These are phyloP conservation scores for Glaucidium brasilianum DNA, from an alignment of 2,113 vertebrate species.

Conservation along the genomic window DNA sequence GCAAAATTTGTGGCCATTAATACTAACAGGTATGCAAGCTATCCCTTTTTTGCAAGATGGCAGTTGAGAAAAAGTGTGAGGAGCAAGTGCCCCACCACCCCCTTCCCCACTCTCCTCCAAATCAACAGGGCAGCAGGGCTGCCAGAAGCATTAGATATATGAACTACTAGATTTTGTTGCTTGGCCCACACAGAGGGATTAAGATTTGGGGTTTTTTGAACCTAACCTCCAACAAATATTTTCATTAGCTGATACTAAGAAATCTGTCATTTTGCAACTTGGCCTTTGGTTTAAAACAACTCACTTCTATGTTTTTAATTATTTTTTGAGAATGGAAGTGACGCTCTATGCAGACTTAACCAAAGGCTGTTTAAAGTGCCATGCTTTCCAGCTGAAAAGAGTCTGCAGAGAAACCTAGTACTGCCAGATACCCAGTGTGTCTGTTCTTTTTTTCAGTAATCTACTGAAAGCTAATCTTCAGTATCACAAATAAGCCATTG, in stretches of 20 bases:
- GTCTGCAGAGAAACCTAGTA: not conserved
- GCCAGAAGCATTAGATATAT: rapidly evolving
- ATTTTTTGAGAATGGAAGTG: not conserved
- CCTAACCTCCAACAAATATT: not conserved
- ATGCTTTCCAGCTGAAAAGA: not conserved
- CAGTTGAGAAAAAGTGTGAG: not conserved
- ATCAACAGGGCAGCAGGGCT: not conserved
- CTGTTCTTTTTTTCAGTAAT: not conserved
- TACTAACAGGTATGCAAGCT: not conserved
- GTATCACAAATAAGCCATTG: slow-evolving; percentile 45
- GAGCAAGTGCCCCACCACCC: not conserved
- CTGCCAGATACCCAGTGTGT: not conserved
- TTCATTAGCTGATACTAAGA: not conserved
- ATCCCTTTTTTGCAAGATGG: not conserved
- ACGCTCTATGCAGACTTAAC: not conserved
- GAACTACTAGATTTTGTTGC: not conserved
- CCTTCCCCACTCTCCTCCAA: not conserved
- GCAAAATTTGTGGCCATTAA: not conserved
- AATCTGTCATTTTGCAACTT: not conserved
- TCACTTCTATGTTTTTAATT: not conserved
- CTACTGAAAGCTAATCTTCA: slow-evolving; percentile 8
- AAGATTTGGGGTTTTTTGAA: not conserved
- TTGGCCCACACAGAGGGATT: not conserved
- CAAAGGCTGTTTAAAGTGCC: not conserved
- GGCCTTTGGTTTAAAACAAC: not conserved